These are phyloP conservation scores for Phortica okadai DNA, from an alignment of 2,888 invertebrate species.

Conservation along the genomic window DNA sequence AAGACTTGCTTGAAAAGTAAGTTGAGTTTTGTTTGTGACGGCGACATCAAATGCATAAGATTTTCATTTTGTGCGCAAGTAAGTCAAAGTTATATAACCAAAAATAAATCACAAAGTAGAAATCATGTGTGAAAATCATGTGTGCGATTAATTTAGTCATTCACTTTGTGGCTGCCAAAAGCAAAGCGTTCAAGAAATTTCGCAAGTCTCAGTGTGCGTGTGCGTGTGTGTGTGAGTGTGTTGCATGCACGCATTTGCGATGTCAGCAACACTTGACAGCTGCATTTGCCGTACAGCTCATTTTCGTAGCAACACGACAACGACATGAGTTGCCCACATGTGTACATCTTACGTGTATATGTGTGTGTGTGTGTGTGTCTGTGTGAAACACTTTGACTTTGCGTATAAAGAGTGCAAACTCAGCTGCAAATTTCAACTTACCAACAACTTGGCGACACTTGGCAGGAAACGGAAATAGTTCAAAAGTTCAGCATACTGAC, in stretches of 20 bases:
- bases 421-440: conserved; percentile 1
- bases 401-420: too few relatives aligned
- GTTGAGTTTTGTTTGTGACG: too few relatives aligned
- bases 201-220: too few relatives aligned
- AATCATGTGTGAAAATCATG: conserved; percentile 37
- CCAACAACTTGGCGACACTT: conserved; percentile 25
- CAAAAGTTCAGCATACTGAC: conserved; percentile 58
- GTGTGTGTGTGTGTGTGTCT: conserved; percentile 31
- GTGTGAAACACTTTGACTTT: conserved; percentile 35
- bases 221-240: neutral
- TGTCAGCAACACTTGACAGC: conserved; percentile 21
- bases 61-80: too few relatives aligned
- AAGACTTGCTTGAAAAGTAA: neutral
- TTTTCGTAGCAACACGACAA: neutral
- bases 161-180: conserved; percentile 24
- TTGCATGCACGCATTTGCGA: neutral
- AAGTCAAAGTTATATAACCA: too few relatives aligned
- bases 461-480: conserved; percentile 60
- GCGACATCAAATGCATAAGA: too few relatives aligned
- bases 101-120: conserved; percentile 33
- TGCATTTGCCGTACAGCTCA: conserved; percentile 4
- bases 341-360: neutral
- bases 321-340: neutral
- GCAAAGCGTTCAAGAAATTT: neutral
- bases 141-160: conserved; percentile 48